phyloP scores from a whole-genome alignment of 2,113 vertebrate species.

The Engystomops pustulosus region DNA sequence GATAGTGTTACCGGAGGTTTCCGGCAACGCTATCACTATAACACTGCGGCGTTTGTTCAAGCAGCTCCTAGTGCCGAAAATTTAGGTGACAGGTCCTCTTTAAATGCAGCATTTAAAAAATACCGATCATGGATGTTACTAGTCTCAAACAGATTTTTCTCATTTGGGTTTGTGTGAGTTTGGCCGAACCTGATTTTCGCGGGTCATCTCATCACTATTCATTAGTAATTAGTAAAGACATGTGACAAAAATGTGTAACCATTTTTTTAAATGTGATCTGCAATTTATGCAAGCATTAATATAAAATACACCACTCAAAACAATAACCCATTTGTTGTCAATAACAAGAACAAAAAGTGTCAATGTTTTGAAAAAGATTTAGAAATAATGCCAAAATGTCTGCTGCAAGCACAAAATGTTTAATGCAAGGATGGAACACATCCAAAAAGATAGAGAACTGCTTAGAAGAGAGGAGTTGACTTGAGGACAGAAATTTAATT shows the following conservation, averaged over 20 bases:
- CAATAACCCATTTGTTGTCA: slow-evolving; percentile 9
- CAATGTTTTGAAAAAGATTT: slow-evolving; percentile 13
- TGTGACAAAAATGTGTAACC: neutral
- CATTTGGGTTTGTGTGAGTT: too few species aligned
- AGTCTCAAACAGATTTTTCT: too few species aligned
- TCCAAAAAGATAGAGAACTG: slow-evolving; percentile 38
- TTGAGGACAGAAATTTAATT: slow-evolving; percentile 43
- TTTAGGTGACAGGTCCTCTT: too few species aligned
- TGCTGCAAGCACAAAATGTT: slow-evolving; percentile 44
- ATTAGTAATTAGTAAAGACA: too few species aligned
- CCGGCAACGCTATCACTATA: too few species aligned
- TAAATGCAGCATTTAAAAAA: too few species aligned
- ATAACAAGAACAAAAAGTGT: slow-evolving; percentile 4
- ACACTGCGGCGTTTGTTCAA: too few species aligned
- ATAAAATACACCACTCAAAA: neutral
- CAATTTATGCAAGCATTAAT: neutral
- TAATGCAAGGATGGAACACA: slow-evolving; percentile 49
- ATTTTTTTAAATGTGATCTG: neutral
- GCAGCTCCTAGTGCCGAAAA: too few species aligned
- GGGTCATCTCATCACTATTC: too few species aligned
- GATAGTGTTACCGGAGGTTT: too few species aligned
- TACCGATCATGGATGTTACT: too few species aligned
- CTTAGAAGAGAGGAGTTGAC: slow-evolving; percentile 41
- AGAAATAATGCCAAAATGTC: slow-evolving; percentile 28
- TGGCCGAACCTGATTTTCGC: too few species aligned